These are phyloP conservation scores for Bellardia pandia DNA, from an alignment of 2,888 invertebrate species.

Conservation along the genomic window DNA sequence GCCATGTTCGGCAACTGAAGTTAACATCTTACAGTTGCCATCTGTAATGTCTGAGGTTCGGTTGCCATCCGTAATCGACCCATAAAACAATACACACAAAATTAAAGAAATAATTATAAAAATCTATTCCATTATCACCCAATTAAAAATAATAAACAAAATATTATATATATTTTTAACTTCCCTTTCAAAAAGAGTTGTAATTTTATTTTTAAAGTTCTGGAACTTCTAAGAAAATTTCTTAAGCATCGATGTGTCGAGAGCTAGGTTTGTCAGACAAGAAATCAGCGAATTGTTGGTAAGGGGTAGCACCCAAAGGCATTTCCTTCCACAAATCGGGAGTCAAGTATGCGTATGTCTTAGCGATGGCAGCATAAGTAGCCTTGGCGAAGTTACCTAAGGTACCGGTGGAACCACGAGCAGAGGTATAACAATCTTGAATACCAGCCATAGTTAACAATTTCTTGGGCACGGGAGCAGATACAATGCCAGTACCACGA, in stretches of 20 bases:
- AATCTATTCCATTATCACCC: neutral
- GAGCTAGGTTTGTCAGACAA: conserved; percentile 85
- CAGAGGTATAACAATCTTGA: conserved; percentile 99
- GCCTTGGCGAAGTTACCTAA: conserved; percentile 99
- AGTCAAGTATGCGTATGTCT: conserved; percentile 99
- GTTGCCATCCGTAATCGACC: too few relatives aligned
- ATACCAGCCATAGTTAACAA: conserved; percentile 99
- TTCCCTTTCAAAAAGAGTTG: conserved; percentile 36
- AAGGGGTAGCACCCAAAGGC: conserved; percentile 95
- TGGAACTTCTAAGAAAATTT: neutral
- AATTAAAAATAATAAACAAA: neutral
- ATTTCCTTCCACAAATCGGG: conserved; percentile 99
- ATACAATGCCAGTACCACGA: conserved; percentile 99
- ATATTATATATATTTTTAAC: conserved; percentile 16
- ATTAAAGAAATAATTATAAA: too few relatives aligned
- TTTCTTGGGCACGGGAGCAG: conserved; percentile 99
- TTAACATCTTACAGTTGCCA: too few relatives aligned
- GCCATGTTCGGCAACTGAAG: too few relatives aligned
- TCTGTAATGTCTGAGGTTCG: too few relatives aligned
- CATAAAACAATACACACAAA: too few relatives aligned
- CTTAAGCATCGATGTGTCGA: conserved; percentile 81
- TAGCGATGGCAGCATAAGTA: conserved; percentile 98
- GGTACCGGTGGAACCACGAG: conserved; percentile 98
- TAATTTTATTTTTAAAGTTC: conserved; percentile 57
- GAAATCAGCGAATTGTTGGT: conserved; percentile 97